phyloP scores from a whole-genome alignment of 2,888 invertebrate genomes.

The Mythimna loreyi region DNA sequence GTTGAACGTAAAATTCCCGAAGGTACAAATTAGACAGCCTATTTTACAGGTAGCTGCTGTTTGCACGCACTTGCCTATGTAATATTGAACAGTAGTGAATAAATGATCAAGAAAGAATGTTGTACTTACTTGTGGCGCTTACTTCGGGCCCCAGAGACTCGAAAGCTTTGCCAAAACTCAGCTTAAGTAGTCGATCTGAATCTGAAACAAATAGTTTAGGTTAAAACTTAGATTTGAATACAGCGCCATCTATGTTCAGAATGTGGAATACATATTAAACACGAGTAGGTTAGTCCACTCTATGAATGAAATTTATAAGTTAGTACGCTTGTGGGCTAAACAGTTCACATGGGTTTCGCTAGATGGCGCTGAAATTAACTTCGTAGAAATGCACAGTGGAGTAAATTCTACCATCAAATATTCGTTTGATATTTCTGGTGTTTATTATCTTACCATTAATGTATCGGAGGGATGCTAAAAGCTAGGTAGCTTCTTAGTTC shows the following conservation, averaged over 20 bases:
- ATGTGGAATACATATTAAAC: not conserved
- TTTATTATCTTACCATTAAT: too few relatives aligned
- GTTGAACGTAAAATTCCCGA: slow-evolving; percentile 38
- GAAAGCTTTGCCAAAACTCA: slow-evolving; percentile 89
- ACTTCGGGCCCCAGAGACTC: slow-evolving; percentile 93
- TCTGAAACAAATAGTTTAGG: slow-evolving; percentile 77
- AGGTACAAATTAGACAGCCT: slow-evolving; percentile 34
- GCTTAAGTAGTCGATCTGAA: slow-evolving; percentile 86
- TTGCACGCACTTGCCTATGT: slow-evolving; percentile 59
- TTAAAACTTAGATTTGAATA: slow-evolving; percentile 1
- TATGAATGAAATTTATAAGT: not conserved
- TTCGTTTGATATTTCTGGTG: too few relatives aligned
- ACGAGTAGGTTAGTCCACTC: rapidly evolving
- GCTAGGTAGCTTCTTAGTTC: too few relatives aligned
- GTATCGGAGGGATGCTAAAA: too few relatives aligned
- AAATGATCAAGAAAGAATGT: slow-evolving; percentile 54
- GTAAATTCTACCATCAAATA: not conserved
- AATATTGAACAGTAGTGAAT: slow-evolving; percentile 65
- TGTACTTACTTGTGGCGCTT: slow-evolving; percentile 94
- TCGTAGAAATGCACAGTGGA: not conserved
- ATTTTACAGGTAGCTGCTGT: slow-evolving; percentile 50
- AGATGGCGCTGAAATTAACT: slow-evolving; percentile 63
- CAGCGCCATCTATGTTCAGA: slow-evolving; percentile 70
- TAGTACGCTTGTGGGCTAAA: not conserved
- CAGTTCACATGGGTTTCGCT: slow-evolving; percentile 17